Evolutionary conservation across 2,113 vertebrate genomes (phyloP).

Genomic region (Nycticryphes semicollaris): DNA sequence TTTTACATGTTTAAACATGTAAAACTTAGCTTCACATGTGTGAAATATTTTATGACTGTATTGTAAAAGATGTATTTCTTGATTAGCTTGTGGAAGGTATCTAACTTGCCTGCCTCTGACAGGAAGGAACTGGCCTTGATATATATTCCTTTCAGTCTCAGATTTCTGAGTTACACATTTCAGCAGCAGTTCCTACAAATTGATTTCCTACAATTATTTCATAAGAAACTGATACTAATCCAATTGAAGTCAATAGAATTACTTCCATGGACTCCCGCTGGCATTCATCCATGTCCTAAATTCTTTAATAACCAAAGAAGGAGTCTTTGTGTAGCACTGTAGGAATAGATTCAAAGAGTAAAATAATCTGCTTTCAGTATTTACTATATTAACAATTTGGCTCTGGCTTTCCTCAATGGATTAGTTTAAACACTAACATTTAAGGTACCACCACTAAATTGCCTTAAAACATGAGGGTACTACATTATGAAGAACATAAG

Average conservation of each 20-base stretch:
- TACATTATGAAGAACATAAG: neutral
- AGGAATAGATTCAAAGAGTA: neutral
- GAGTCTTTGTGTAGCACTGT: neutral
- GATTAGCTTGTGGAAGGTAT: neutral
- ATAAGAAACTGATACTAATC: neutral
- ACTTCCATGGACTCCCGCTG: neutral
- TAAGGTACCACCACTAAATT: neutral
- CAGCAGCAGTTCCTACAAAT: neutral
- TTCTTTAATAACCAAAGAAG: neutral
- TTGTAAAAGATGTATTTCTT: neutral
- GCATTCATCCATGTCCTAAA: neutral
- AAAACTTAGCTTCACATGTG: neutral
- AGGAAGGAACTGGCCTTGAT: neutral
- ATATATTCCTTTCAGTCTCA: neutral
- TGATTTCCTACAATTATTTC: neutral
- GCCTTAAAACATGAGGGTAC: neutral
- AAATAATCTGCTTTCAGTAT: slow-evolving; percentile 10
- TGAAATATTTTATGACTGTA: neutral
- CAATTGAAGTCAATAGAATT: neutral
- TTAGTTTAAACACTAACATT: neutral
- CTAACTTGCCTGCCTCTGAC: neutral
- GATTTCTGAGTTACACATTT: neutral
- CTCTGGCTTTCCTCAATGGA: neutral
- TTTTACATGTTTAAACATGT: neutral
- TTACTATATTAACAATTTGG: neutral